Conservation (phyloP, 2,797 vertebrate species). For the Molossus molossus region DNA sequence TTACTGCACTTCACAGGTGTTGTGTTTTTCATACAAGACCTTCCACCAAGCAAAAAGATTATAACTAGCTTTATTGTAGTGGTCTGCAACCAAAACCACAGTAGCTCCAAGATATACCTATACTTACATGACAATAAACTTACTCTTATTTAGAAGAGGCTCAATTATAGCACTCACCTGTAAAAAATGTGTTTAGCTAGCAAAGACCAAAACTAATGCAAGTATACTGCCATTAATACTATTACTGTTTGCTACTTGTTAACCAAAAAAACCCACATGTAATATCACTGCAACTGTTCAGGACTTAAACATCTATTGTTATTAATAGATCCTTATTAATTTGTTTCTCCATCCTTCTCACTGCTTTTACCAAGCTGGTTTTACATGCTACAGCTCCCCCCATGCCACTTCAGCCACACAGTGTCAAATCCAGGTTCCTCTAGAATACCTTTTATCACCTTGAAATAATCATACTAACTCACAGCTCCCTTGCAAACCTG, state of each 20-base stretch:
- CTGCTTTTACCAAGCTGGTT: conserved; percentile 26
- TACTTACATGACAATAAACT: conserved; percentile 26
- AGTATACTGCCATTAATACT: not conserved
- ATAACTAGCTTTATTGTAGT: not conserved
- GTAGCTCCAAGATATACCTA: not conserved
- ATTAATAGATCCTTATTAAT: not conserved
- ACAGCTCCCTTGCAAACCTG: conserved; percentile 48
- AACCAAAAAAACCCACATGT: conserved; percentile 14
- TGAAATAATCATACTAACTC: not conserved
- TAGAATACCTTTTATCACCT: not conserved
- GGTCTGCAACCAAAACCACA: not conserved
- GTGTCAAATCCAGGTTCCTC: conserved; percentile 50
- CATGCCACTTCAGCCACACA: not conserved
- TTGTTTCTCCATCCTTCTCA: conserved; percentile 43
- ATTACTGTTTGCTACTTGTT: not conserved
- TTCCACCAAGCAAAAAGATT: not conserved
- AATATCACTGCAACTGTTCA: not conserved
- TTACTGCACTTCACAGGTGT: not conserved
- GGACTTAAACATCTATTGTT: not conserved
- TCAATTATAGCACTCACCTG: conserved; percentile 13
- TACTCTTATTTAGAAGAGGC: conserved; percentile 36
- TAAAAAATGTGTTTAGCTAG: conserved; percentile 18
- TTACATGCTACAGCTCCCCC: conserved; percentile 19
- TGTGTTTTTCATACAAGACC: not conserved
- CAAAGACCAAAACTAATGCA: conserved; percentile 52